Evolutionary conservation across 2,797 vertebrate species (phyloP).

Genomic region (Ataeniobius toweri): DNA sequence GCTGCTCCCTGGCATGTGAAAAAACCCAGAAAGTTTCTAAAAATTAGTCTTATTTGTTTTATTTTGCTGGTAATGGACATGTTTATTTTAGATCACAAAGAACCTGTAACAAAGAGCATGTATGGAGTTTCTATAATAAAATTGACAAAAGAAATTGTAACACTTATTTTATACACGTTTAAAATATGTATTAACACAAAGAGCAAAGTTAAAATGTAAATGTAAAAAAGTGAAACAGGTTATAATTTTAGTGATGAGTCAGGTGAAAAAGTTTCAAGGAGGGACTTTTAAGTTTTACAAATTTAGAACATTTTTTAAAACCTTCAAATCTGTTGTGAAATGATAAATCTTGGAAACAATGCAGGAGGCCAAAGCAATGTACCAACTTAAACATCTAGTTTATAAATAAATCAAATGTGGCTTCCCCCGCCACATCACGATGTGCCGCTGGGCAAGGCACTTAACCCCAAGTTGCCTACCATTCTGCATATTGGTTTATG

Average conservation of each 20-base stretch:
- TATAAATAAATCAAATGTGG: neutral
- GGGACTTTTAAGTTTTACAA: neutral
- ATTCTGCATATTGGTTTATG: no score
- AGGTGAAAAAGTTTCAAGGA: neutral
- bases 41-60: neutral
- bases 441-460: no score
- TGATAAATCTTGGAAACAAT: no score
- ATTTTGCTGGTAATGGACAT: neutral
- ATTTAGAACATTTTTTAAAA: neutral
- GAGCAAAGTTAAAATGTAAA: neutral
- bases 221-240: neutral
- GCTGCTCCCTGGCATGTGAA: constrained; percentile 63
- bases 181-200: neutral
- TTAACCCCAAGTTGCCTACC: no score
- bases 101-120: neutral
- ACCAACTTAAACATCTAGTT: neutral
- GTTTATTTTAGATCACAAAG: neutral
- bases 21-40: constrained; percentile 17
- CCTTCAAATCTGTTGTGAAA: no score
- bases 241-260: neutral
- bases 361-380: neutral
- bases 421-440: no score
- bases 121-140: neutral
- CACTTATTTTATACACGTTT: neutral
- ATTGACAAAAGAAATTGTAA: neutral